Evolutionary conservation across 2,113 vertebrate species (phyloP).

Genomic region (Dicentrarchus labrax): DNA sequence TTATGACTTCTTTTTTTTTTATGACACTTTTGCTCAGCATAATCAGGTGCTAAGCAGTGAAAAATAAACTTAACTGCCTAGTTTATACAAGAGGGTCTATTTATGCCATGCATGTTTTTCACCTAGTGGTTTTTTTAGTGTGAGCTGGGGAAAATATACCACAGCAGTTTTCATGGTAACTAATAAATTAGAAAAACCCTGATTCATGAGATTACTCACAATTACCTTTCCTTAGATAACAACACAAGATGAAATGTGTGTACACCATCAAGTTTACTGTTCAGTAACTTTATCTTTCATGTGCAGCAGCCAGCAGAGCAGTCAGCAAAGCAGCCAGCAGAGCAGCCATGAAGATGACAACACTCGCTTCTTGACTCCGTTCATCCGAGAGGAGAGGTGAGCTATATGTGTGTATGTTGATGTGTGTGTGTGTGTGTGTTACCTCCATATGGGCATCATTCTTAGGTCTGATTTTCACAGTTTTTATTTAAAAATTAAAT

Average conservation of each 20-base stretch:
- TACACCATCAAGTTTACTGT: not conserved
- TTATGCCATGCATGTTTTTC: not conserved
- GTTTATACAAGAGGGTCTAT: not conserved
- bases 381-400: constrained; percentile 85
- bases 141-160: not conserved
- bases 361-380: constrained; percentile 90
- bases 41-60: not conserved
- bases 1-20: no score
- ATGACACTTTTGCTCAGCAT: not conserved
- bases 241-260: not conserved
- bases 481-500: not conserved
- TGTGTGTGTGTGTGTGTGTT: constrained; percentile 3
- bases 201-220: not conserved
- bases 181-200: not conserved
- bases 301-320: constrained; percentile 73
- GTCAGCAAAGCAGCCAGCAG: constrained; percentile 81
- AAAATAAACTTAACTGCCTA: not conserved
- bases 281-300: not conserved
- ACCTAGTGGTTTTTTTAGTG: not conserved
- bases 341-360: constrained; percentile 93
- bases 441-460: not conserved
- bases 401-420: not conserved
- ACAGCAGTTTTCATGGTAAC: not conserved
- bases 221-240: not conserved
- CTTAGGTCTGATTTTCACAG: no score